Evolutionary conservation across 2,797 vertebrate species (phyloP), one percentile per base, ranked within the genome.

Genomic region (Apogon hyalosoma): DNA sequence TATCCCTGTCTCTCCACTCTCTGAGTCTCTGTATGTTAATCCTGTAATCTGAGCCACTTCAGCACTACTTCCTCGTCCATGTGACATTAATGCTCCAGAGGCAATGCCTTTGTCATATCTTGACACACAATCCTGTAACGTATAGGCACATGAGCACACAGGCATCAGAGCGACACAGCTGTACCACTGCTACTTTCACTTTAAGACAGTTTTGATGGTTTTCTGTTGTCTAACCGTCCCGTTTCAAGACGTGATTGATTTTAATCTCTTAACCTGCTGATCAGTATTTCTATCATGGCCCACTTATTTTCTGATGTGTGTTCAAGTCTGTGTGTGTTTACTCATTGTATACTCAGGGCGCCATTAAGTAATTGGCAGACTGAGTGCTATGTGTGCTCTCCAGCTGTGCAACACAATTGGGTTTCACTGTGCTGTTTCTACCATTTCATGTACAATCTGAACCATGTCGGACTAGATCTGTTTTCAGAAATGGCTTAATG

Each of bases 41-140:
- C 84, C 80, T 79, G 84, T 88, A 90, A 92, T 90, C 72, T 78
- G 86, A 86, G 52, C 78, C 74, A 68, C 78, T 84, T 63, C 58
- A 63, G 55, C 62, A 24, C 51, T 31, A 38, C 83, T 85, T 69
- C 57, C 57, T 73, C 58, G 65, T 64, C 67, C 84, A 70, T 85
- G 75, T 90, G 88, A 87, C 84, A 81, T 75, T 76, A 79, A 69
- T 58, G 66, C 73, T 72, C 77, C 70, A 64, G 63, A 84, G 76
- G 65, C 62, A 11, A 33, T 55, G 52, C 33, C 70, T 79, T 73
- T 87, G 78, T 73, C 79, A 75, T 63, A 51, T 69, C 62, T 61
- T 48, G 48, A 75, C 69, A 63, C 49, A 61, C 45, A 59, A 62
- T 41, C 62, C 1, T 62, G 73, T 68, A 46, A 75, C 31, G 65